phyloP scores from a whole-genome alignment of 53 echinoderm and acorn worm species.

The Patiria pectinifera region DNA sequence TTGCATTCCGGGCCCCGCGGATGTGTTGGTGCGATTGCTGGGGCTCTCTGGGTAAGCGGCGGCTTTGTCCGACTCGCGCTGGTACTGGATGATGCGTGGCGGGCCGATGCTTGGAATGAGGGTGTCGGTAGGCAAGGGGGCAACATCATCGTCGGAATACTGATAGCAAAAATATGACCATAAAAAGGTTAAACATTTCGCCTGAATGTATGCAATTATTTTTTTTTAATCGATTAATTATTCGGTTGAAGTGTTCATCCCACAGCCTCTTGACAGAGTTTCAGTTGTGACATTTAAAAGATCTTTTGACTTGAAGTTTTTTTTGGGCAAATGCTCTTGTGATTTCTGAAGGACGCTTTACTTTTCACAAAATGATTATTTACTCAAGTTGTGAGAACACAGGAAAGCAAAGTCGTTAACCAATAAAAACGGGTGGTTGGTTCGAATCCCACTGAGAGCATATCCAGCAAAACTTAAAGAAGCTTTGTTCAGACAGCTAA shows the following conservation, averaged over 20 bases:
- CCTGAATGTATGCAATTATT: neutral
- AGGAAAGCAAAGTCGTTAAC: no score
- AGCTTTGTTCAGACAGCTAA: neutral
- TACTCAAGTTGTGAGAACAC: no score
- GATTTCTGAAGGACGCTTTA: no score
- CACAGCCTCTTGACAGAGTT: no score
- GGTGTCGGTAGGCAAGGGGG: slow-evolving; percentile 59
- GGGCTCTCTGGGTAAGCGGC: slow-evolving; percentile 55
- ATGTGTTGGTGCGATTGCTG: slow-evolving; percentile 13
- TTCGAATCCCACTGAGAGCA: no score
- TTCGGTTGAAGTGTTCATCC: no score
- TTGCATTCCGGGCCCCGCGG: neutral
- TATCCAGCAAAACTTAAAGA: neutral
- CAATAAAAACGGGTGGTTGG: no score
- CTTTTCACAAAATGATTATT: no score
- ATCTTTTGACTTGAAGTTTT: no score
- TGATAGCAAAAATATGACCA: slow-evolving; percentile 21
- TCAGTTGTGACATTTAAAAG: no score
- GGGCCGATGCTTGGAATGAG: slow-evolving; percentile 94
- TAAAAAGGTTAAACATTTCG: neutral
- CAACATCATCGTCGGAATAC: slow-evolving; percentile 78
- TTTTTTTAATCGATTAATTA: no score
- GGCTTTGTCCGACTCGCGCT: slow-evolving; percentile 80
- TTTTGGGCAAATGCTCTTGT: no score
- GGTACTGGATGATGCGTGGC: slow-evolving; percentile 95